Conservation (phyloP, 2,113 vertebrate genomes). For the Urocynchramus pylzowi region DNA sequence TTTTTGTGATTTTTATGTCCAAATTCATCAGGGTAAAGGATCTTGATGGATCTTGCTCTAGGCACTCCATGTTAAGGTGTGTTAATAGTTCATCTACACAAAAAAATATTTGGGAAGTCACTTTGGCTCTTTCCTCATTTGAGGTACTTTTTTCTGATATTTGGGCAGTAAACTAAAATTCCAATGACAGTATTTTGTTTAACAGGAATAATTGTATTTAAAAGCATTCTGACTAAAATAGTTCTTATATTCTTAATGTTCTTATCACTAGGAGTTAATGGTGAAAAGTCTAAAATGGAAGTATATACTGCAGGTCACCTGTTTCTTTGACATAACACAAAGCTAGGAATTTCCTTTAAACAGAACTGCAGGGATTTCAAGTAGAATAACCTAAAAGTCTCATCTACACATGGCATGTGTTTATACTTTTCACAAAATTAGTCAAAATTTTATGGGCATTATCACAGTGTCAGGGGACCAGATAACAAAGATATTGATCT, state of each 20-base stretch:
- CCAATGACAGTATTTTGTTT: background rate
- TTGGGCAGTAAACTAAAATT: background rate
- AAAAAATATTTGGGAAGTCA: background rate
- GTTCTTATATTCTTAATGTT: background rate
- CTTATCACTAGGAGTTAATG: background rate
- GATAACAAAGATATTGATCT: background rate
- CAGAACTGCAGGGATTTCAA: background rate
- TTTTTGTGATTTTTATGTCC: background rate
- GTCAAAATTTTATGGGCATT: background rate
- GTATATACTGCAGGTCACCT: background rate
- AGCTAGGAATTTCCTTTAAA: background rate
- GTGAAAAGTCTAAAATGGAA: background rate
- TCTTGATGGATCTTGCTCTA: background rate
- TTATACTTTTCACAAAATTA: background rate
- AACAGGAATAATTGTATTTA: background rate
- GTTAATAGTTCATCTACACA: background rate
- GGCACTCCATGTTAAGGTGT: background rate
- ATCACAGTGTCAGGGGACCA: background rate
- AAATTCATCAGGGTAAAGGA: background rate
- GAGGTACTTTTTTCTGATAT: background rate
- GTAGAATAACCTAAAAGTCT: background rate
- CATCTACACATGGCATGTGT: background rate
- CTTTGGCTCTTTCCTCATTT: background rate
- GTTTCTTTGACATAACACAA: background rate
- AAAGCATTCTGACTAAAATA: background rate